phyloP scores from a whole-genome alignment of 2,113 vertebrate species.

The Poeciliopsis occidentalis region DNA sequence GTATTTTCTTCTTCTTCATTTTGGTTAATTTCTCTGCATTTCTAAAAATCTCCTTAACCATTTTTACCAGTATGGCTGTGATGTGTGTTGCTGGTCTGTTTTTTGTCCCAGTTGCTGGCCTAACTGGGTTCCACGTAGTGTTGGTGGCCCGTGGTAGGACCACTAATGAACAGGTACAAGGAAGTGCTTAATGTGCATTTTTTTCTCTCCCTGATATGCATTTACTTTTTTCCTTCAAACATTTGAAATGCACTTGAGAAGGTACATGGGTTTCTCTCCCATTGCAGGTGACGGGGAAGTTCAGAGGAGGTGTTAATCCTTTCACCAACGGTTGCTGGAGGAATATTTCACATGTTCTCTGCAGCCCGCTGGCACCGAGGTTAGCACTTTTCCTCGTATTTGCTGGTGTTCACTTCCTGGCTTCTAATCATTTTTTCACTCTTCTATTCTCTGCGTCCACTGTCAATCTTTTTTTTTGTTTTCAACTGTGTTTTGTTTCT shows the following conservation, averaged over 20 bases:
- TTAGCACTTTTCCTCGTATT: slow-evolving; percentile 49
- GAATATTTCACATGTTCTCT: slow-evolving; percentile 93
- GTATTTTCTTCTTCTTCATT: background rate
- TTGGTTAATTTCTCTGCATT: background rate
- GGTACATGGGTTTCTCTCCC: background rate
- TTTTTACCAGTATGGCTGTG: slow-evolving; percentile 87
- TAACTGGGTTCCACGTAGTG: slow-evolving; percentile 96
- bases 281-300: slow-evolving; percentile 94
- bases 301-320: slow-evolving; percentile 94
- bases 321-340: slow-evolving; percentile 94
- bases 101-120: slow-evolving; percentile 94
- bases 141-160: slow-evolving; percentile 94
- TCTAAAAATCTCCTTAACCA: slow-evolving; percentile 51
- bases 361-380: slow-evolving; percentile 95
- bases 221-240: background rate
- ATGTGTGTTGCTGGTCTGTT: slow-evolving; percentile 97
- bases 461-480: slow-evolving; percentile 28
- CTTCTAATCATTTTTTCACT: slow-evolving; percentile 18
- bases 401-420: background rate
- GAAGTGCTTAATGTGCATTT: background rate
- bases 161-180: slow-evolving; percentile 92
- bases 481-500: slow-evolving; percentile 13
- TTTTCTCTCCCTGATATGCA: background rate
- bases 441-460: slow-evolving; percentile 33
- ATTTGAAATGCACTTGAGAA: background rate